phyloP scores from a whole-genome alignment of 2,888 invertebrate genomes.

The Macrophya annulata region DNA sequence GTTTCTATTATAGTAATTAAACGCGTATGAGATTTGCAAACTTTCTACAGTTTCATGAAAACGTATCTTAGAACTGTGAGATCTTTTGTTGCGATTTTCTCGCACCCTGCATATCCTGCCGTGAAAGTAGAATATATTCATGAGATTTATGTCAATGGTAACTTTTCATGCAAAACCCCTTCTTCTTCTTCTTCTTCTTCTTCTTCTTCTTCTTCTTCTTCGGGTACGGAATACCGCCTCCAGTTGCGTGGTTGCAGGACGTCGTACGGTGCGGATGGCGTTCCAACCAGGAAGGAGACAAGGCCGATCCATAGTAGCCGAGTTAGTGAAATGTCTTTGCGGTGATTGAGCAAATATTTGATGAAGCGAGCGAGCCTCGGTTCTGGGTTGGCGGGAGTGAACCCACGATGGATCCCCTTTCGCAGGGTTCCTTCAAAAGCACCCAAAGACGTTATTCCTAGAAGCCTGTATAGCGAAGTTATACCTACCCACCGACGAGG shows the following conservation, averaged over 20 bases:
- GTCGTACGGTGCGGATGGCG: constrained; percentile 12
- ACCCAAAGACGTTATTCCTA: constrained; percentile 39
- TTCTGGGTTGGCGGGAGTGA: constrained; percentile 47
- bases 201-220: constrained; percentile 27
- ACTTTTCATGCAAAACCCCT: constrained; percentile 63
- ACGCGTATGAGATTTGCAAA: not conserved
- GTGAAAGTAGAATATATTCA: constrained; percentile 63
- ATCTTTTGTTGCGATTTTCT: constrained; percentile 33
- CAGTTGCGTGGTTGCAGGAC: constrained; percentile 26
- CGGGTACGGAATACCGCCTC: constrained; percentile 28
- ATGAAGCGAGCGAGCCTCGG: constrained; percentile 68
- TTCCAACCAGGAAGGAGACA: constrained; percentile 58
- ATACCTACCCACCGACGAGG: not conserved
- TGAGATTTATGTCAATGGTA: constrained; percentile 65
- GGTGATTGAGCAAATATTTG: constrained; percentile 79
- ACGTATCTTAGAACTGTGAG: not conserved
- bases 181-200: constrained; percentile 19
- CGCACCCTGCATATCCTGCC: not conserved
- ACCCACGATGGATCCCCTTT: constrained; percentile 41
- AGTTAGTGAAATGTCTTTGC: constrained; percentile 77
- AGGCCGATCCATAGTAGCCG: constrained; percentile 71
- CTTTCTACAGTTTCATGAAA: not conserved
- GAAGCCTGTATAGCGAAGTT: constrained; percentile 61
- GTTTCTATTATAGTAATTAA: not conserved
- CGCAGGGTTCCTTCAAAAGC: constrained; percentile 38